A percentile compares a stretch with the other conserved stretches of the same genome.
Evolutionary conservation across 2,797 vertebrate species (phyloP).

Genomic region (Acestrorhynchus altus): DNA sequence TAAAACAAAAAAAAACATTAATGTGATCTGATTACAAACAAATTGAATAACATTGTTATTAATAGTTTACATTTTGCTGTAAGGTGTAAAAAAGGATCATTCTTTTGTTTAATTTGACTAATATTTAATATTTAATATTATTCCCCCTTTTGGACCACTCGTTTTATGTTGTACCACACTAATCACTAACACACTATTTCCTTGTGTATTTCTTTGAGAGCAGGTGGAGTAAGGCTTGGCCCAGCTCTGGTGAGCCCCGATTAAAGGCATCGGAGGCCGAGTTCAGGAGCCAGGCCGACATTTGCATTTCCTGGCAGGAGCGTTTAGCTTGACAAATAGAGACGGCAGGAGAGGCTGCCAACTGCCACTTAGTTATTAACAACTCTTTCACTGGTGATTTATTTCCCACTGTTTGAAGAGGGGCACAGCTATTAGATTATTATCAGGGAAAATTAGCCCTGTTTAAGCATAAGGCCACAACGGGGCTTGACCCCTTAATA

Average conservation of each 20-base stretch:
- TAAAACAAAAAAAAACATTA: no score
- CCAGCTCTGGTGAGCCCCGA: constrained; percentile 50
- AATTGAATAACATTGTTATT: no score
- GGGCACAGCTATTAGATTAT: constrained; percentile 95
- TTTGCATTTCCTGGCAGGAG: constrained; percentile 91
- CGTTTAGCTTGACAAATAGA: constrained; percentile 98
- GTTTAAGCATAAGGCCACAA: constrained; percentile 92
- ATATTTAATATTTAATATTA: no score
- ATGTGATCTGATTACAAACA: no score
- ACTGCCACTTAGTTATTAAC: constrained; percentile 98
- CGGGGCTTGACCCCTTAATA: constrained; percentile 98
- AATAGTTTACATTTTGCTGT: no score
- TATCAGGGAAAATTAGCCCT: constrained; percentile 96
- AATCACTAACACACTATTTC: background rate
- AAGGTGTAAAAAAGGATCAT: no score
- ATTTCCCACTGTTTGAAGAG: constrained; percentile 89
- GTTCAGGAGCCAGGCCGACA: constrained; percentile 70
- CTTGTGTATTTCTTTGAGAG: background rate
- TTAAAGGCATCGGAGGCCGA: constrained; percentile 65
- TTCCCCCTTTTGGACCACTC: no score
- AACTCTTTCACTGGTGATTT: constrained; percentile 98
- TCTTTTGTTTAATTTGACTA: no score
- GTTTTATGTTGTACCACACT: background rate
- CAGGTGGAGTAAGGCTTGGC: constrained; percentile 20
- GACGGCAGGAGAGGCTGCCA: constrained; percentile 88